Conservation (phyloP, 2,888 invertebrate genomes). For the Dysmachus trigonus region DNA sequence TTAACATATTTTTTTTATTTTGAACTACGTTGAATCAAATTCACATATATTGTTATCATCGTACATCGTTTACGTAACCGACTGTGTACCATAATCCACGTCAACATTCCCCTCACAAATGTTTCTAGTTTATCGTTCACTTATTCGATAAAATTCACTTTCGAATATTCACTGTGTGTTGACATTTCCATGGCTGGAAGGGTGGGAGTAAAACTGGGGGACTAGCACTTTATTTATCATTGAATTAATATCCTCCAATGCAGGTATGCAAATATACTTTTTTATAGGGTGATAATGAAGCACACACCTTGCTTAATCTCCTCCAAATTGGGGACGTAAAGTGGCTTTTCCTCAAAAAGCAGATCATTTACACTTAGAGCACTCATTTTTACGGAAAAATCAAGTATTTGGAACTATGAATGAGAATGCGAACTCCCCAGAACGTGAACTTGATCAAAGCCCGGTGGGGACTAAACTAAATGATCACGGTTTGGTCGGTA, state of each 20-base stretch:
- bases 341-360: slow-evolving; percentile 68
- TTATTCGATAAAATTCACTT: neutral
- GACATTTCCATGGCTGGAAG: neutral
- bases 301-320: slow-evolving; percentile 73
- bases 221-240: neutral
- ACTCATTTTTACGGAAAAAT: slow-evolving; percentile 46
- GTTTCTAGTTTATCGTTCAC: neutral
- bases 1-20: too few relatives aligned
- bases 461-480: neutral
- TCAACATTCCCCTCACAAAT: neutral
- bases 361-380: slow-evolving; percentile 59
- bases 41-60: neutral
- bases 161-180: neutral
- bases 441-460: neutral
- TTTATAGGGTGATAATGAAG: neutral
- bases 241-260: neutral
- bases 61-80: neutral
- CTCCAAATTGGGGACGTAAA: slow-evolving; percentile 70
- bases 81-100: neutral
- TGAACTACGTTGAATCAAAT: too few relatives aligned
- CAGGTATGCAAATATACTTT: neutral
- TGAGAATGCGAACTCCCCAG: too few relatives aligned
- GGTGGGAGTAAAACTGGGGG: neutral
- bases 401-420: too few relatives aligned
- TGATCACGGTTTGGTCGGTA: neutral